phyloP scores from a whole-genome alignment of 2,888 invertebrate genomes.

The Villa cingulata region DNA sequence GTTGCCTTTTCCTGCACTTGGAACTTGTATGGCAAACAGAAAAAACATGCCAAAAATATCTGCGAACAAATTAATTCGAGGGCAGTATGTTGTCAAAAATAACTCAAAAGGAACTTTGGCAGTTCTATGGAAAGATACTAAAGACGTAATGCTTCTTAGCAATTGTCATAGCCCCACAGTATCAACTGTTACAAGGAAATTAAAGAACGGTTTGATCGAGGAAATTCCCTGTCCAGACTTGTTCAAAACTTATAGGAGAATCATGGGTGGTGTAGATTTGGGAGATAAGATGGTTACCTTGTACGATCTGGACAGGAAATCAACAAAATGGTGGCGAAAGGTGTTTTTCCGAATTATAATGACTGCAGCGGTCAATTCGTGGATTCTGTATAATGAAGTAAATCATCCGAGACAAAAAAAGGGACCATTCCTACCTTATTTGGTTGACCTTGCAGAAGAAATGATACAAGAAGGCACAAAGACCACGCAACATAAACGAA shows the following conservation, averaged over 20 bases:
- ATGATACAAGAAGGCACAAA: conserved; percentile 3
- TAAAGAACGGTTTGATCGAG: not conserved
- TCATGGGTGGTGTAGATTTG: not conserved
- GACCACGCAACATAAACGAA: not conserved
- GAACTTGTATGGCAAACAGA: not conserved
- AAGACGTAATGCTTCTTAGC: too few relatives aligned
- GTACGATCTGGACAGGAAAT: conserved; percentile 11
- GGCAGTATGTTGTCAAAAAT: too few relatives aligned
- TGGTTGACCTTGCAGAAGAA: conserved; percentile 5
- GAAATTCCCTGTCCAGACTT: not conserved
- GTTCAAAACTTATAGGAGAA: conserved; percentile 3
- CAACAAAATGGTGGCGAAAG: conserved; percentile 12
- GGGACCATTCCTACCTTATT: conserved; percentile 8
- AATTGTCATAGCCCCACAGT: not conserved
- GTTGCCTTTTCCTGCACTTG: not conserved
- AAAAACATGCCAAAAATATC: too few relatives aligned
- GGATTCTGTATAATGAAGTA: conserved; percentile 3
- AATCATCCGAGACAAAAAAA: conserved; percentile 7
- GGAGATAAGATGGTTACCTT: conserved; percentile 8
- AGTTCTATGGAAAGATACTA: too few relatives aligned
- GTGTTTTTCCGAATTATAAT: conserved; percentile 11
- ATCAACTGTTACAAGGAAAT: not conserved
- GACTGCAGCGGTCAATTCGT: conserved; percentile 10
- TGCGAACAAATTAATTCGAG: too few relatives aligned
- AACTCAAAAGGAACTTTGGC: too few relatives aligned